Evolutionary conservation across 2,797 vertebrate species (phyloP).

Genomic region (Lophotriccus pileatus): DNA sequence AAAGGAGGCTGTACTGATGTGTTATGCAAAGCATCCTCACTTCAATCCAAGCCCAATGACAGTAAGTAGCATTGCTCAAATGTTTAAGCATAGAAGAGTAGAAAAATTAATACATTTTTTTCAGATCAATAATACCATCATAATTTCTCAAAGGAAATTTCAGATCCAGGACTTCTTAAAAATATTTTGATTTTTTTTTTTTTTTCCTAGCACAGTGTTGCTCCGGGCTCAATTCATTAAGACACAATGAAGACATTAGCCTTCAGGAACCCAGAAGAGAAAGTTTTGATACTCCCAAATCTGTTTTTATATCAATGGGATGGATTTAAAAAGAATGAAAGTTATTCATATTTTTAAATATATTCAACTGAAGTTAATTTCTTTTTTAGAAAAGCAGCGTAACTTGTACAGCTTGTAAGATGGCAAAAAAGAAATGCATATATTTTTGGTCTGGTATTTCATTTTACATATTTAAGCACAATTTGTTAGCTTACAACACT

Average conservation of each 20-base stretch:
- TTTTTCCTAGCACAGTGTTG: neutral
- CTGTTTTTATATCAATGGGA: neutral
- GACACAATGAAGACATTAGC: neutral
- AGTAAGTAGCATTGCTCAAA: neutral
- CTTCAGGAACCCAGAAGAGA: neutral
- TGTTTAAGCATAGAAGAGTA: neutral
- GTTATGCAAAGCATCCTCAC: neutral
- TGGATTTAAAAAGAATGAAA: neutral
- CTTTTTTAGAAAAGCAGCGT: neutral
- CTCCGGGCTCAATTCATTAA: neutral
- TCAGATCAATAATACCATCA: neutral
- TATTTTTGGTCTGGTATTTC: slow-evolving; percentile 27
- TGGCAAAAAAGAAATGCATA: neutral
- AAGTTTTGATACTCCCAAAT: neutral
- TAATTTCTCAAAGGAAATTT: neutral
- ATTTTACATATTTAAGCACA: slow-evolving; percentile 59
- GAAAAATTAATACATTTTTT: neutral
- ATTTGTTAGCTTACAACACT: slow-evolving; percentile 20
- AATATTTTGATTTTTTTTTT: neutral
- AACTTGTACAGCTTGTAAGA: neutral
- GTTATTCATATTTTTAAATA: neutral
- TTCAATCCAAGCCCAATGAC: rapidly evolving
- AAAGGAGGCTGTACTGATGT: rapidly evolving
- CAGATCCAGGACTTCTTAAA: neutral
- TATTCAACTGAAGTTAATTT: neutral